A percentile compares a stretch with the other conserved stretches of the same genome.
These are phyloP conservation scores for Orycteropus afer DNA, from an alignment of 2,113 vertebrate genomes.

Conservation along the genomic window DNA sequence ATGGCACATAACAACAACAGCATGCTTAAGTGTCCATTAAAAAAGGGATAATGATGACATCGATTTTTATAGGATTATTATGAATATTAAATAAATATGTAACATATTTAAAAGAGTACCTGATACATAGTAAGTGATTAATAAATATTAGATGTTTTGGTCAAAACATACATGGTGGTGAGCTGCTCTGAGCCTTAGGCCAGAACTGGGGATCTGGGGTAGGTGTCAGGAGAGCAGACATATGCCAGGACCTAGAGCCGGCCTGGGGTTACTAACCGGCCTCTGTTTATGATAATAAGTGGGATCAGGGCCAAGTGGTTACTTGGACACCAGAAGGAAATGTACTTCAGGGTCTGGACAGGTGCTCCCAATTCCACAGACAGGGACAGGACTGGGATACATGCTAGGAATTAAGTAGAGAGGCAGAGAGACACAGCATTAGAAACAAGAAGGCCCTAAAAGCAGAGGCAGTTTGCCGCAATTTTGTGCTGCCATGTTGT, in stretches of 20 bases:
- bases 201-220: background rate
- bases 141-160: background rate
- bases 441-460: background rate
- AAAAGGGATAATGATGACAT: background rate
- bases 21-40: background rate
- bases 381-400: background rate
- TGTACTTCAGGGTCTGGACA: background rate
- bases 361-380: background rate
- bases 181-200: background rate
- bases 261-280: background rate
- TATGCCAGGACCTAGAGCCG: background rate
- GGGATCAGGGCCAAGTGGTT: background rate
- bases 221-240: background rate
- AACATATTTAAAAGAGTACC: background rate
- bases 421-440: background rate
- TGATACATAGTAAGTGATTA: background rate
- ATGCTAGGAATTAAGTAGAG: background rate
- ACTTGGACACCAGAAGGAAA: background rate
- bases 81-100: background rate
- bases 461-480: fast-evolving
- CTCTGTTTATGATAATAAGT: background rate
- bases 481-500: background rate
- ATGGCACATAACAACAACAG: too few relatives aligned
- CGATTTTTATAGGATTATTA: background rate
- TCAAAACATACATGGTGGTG: background rate